Base-by-base conservation (phyloP, 1,140 invertebrate genomes). In the Gonatopus flavifemur region DNA sequence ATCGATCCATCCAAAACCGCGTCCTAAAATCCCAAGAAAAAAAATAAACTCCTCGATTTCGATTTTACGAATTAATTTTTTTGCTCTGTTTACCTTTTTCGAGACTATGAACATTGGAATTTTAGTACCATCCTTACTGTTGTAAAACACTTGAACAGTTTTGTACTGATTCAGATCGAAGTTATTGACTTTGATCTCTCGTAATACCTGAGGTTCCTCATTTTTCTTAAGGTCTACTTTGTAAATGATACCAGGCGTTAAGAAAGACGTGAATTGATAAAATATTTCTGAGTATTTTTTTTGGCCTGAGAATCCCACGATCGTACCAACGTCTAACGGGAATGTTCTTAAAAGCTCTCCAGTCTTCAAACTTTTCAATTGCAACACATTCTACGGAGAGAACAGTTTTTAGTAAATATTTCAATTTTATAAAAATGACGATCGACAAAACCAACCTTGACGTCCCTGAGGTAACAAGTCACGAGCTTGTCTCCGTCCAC, bases 71-170 rank as follows among this genome's bases (percentile, higher is more conserved):
- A 33, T 42, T 49, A 51, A 56, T 31, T 16, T 46, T 3, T 30
- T 49, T 43, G 28, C 59, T 21, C 33, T 49, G 13, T 44, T 68
- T 76, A 89, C 88, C 78, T 92, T 91, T 67, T 85, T 88, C 55
- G 87, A 86, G 21, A 98, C 85, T 55, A 99, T 88, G 76, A 98
- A 99, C 96, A 99, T 98, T 3, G 97, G 97, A 57, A 99, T 84
- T 78, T 90, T 89, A 1, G 94, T 97, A 44, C 91, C 93, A 81
- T 99, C 96, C 79, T 94, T 96, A 72, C 93, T 95, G 1, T 81
- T 66, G 74, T 97, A 99, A 79, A 98, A 99, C 31, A 96, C 82
- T 80, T 98, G 96, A 42, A 87, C 85, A 2, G 90, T 91, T 69
- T 89, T 86, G 69, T 93, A 98, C 41, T 87, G 72, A 6, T 83